Evolutionary conservation across 2,888 invertebrate species (phyloP).

Genomic region (Dromius quadrimaculatus): DNA sequence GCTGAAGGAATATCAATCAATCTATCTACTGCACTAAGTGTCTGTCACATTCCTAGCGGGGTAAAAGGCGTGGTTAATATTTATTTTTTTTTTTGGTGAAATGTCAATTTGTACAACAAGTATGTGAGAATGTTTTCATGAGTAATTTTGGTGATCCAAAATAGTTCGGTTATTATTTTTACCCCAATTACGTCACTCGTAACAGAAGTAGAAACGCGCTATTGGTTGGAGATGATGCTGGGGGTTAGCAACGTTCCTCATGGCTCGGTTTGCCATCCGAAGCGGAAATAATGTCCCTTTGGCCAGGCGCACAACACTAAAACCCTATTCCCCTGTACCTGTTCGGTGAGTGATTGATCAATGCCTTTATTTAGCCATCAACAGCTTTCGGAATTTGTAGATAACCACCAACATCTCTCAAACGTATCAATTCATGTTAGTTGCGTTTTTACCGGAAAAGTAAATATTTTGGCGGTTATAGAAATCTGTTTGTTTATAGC

Average conservation of each 20-base stretch:
- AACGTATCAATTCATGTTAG: no score
- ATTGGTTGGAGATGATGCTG: not conserved
- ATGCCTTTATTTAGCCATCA: not conserved
- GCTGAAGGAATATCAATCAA: no score
- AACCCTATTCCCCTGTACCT: not conserved
- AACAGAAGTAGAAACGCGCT: not conserved
- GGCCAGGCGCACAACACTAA: not conserved
- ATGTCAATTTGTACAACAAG: no score
- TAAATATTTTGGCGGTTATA: no score
- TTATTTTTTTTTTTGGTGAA: no score
- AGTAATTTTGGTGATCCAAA: no score
- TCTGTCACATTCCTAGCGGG: no score
- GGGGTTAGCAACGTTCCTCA: not conserved
- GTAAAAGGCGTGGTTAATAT: no score
- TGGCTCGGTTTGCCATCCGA: not conserved
- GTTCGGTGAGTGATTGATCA: no score
- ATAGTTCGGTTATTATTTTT: not conserved
- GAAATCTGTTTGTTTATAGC: constrained; percentile 13
- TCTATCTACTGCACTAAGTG: no score
- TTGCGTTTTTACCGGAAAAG: no score
- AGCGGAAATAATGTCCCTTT: not conserved
- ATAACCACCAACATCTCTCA: not conserved
- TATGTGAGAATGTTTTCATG: no score
- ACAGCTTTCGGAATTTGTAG: not conserved
- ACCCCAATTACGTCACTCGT: not conserved